Percentiles rank a stretch among this genome's conserved stretches.
phyloP scores from a whole-genome alignment of 2,888 invertebrate species.

The Aphelenchoides bicaudatus region DNA sequence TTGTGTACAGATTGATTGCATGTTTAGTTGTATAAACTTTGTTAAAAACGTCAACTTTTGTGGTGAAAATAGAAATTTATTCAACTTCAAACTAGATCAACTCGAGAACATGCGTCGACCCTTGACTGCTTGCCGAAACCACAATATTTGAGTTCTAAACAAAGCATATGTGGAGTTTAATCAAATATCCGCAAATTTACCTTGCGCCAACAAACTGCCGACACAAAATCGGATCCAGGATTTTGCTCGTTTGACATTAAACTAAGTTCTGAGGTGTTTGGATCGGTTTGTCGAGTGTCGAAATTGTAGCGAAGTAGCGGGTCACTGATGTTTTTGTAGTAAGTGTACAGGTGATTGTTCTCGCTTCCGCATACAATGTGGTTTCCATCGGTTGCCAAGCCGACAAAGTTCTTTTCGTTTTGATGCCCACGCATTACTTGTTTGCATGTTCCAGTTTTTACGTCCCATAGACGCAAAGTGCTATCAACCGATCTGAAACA shows the following conservation, averaged over 20 bases:
- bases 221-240: constrained; percentile 74
- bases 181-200: constrained; percentile 42
- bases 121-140: constrained; percentile 88
- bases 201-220: constrained; percentile 85
- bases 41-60: background rate
- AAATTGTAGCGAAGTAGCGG: constrained; percentile 82
- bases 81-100: constrained; percentile 4
- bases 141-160: constrained; percentile 74
- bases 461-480: constrained; percentile 83
- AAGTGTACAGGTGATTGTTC: constrained; percentile 85
- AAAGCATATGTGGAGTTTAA: background rate
- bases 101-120: constrained; percentile 73
- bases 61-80: background rate
- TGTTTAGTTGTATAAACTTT: background rate
- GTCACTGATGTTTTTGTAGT: constrained; percentile 82
- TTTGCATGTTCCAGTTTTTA: constrained; percentile 71
- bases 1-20: background rate
- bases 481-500: constrained; percentile 79
- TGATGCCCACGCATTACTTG: constrained; percentile 84
- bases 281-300: constrained; percentile 34
- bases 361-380: constrained; percentile 89
- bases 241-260: constrained; percentile 27
- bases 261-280: constrained; percentile 26
- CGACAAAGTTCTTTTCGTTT: constrained; percentile 93
- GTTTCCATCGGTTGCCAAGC: constrained; percentile 82